A percentile compares a stretch with the other conserved stretches of the same genome.
These are phyloP conservation scores for Poicephalus meyeri DNA, from an alignment of 2,113 vertebrate species.

Conservation along the genomic window DNA sequence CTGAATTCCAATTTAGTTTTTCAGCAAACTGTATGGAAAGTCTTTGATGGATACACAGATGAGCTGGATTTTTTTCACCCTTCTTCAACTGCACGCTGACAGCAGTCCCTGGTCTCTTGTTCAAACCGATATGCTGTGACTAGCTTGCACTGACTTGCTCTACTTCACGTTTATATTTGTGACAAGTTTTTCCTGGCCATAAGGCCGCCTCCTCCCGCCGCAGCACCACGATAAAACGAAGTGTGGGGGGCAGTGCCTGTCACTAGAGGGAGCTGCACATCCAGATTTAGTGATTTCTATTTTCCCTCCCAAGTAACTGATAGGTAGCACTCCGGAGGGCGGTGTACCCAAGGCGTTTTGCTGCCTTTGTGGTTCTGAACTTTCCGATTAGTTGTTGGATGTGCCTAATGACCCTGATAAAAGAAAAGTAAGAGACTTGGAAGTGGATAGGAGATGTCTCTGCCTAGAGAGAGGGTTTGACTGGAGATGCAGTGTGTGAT, in stretches of 20 bases:
- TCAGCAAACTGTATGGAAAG: neutral
- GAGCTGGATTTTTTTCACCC: neutral
- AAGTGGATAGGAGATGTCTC: neutral
- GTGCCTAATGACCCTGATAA: neutral
- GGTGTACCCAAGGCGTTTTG: fast-evolving
- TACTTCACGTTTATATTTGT: fast-evolving
- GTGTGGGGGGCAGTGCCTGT: neutral
- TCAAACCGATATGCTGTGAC: neutral
- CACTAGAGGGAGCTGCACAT: constrained; percentile 36
- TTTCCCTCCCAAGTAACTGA: fast-evolving
- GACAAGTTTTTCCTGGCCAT: neutral
- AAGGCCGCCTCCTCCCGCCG: fast-evolving
- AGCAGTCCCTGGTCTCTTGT: neutral
- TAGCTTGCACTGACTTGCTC: neutral
- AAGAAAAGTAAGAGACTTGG: neutral
- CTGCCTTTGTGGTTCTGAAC: neutral
- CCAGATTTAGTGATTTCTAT: neutral
- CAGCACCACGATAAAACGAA: fast-evolving
- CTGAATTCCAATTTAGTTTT: neutral
- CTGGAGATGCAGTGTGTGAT: neutral
- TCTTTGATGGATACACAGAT: neutral
- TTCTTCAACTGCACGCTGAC: too few relatives aligned
- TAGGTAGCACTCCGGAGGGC: fast-evolving
- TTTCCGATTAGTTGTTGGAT: neutral
- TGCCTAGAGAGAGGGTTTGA: neutral